Conservation (phyloP, 2,888 invertebrate species). For the Microctonus aethiopoides region DNA sequence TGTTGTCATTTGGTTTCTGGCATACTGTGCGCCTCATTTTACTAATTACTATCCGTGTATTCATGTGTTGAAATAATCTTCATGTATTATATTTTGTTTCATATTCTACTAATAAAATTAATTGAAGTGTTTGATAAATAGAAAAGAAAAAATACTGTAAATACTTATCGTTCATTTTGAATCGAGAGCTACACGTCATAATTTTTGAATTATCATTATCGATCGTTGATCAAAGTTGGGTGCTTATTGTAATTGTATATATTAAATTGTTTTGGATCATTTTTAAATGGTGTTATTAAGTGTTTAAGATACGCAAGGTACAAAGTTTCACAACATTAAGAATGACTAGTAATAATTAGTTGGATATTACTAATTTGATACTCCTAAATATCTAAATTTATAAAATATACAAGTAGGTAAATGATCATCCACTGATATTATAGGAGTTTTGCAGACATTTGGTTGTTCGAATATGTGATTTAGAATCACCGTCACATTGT, state of each 20-base stretch:
- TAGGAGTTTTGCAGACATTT: neutral
- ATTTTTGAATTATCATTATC: neutral
- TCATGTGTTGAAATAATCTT: neutral
- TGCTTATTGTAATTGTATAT: neutral
- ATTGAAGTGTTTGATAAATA: neutral
- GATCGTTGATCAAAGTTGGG: neutral
- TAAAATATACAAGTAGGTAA: neutral
- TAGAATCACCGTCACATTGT: neutral
- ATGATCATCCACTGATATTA: constrained; percentile 19
- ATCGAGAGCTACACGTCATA: neutral
- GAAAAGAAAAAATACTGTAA: neutral
- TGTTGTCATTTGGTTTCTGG: neutral
- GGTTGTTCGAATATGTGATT: neutral
- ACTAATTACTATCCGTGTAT: neutral
- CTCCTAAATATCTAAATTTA: neutral
- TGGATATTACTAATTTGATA: neutral
- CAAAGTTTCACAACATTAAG: neutral
- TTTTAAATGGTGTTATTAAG: neutral
- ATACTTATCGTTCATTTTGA: neutral
- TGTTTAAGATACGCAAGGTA: neutral
- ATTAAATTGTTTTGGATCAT: neutral
- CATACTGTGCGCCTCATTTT: neutral
- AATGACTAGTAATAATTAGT: neutral
- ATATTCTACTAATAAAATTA: neutral
- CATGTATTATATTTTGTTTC: neutral